A percentile compares a stretch with the other conserved stretches of the same genome.
Evolutionary conservation across 2,113 vertebrate genomes (phyloP).

Genomic region (Strix aluco): DNA sequence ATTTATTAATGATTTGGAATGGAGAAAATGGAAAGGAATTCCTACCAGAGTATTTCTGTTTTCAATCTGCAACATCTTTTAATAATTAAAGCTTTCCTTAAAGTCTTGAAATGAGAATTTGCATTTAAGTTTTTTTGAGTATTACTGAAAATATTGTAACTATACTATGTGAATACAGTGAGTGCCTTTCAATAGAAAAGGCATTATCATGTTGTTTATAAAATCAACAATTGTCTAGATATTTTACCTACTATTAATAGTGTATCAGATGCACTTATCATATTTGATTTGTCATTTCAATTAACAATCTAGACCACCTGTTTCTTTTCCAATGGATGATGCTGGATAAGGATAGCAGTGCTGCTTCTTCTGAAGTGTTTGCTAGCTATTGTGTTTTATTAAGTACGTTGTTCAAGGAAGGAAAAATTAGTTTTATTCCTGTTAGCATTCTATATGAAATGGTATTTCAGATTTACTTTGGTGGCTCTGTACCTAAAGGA

Average conservation of each 20-base stretch:
- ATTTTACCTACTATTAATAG: background rate
- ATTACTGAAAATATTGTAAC: background rate
- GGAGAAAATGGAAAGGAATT: background rate
- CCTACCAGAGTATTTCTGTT: background rate
- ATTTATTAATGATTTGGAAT: background rate
- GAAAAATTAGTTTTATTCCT: background rate
- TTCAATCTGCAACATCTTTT: background rate
- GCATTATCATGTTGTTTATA: background rate
- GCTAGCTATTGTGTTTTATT: background rate
- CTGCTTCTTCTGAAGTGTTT: background rate
- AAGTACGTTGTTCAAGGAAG: background rate
- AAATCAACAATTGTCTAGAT: background rate
- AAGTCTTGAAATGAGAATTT: background rate
- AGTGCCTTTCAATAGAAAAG: background rate
- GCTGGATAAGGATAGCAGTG: background rate
- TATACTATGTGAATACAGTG: background rate
- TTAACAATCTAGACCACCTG: background rate
- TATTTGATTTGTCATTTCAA: background rate
- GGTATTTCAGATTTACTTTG: background rate
- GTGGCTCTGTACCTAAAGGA: background rate
- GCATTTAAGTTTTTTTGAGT: background rate
- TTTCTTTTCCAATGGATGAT: background rate
- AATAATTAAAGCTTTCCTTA: background rate
- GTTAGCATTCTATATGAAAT: background rate
- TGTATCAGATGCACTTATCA: background rate